Percentiles rank a stretch among this genome's conserved stretches.
Evolutionary conservation across 2,113 vertebrate genomes (phyloP).

Genomic region (Tachycineta bicolor): DNA sequence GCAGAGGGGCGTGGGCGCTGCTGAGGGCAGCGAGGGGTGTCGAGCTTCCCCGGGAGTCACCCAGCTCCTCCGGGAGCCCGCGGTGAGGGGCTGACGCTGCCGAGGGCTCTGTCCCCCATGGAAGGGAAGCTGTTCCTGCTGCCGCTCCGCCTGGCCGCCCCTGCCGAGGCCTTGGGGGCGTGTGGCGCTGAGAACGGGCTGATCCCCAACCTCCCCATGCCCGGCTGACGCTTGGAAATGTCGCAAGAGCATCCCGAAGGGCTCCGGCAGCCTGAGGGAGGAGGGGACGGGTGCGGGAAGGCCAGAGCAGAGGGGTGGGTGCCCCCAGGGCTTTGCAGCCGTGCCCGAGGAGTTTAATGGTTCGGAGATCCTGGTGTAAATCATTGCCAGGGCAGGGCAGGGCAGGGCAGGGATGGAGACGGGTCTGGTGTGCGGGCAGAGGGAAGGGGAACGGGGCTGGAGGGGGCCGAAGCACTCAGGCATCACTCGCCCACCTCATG

Average conservation of each 20-base stretch:
- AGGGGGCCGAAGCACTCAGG: neutral
- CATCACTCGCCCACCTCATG: accelerated
- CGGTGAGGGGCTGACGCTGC: accelerated
- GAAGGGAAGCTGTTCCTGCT: neutral
- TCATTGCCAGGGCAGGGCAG: neutral
- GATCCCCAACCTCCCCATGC: accelerated
- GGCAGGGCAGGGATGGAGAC: neutral
- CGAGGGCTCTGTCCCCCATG: accelerated
- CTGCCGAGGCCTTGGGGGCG: accelerated
- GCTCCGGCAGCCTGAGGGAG: neutral
- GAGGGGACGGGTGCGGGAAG: neutral
- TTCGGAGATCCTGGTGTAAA: conserved; percentile 18
- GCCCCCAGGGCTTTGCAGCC: neutral
- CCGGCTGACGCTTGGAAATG: accelerated
- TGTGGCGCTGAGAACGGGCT: neutral
- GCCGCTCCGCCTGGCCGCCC: accelerated
- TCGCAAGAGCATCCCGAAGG: neutral
- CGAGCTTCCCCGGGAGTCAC: neutral
- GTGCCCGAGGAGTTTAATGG: neutral
- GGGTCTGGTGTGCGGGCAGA: neutral
- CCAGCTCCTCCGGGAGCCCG: neutral
- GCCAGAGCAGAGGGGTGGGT: neutral
- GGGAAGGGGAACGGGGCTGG: neutral
- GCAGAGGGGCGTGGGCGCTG: neutral
- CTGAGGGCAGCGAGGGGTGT: neutral